Percentiles rank a stretch among this genome's conserved stretches.
These are phyloP conservation scores for Yponomeuta malinellus DNA, from an alignment of 2,888 invertebrate genomes.

Conservation along the genomic window DNA sequence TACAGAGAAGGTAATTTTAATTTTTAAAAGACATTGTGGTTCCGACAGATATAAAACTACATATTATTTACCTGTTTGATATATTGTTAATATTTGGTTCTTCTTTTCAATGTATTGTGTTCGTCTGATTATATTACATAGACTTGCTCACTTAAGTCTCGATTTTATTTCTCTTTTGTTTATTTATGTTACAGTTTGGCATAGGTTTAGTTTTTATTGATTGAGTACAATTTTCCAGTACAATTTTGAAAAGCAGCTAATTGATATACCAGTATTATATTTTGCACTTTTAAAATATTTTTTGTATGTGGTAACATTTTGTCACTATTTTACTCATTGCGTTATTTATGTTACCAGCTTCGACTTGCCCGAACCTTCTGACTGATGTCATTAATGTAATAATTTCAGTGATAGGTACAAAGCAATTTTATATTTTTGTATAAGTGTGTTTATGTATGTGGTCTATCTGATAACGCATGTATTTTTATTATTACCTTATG, in stretches of 20 bases:
- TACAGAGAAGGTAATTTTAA: neutral
- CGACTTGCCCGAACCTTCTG: slow-evolving; percentile 15
- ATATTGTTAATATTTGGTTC: neutral
- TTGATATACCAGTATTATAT: neutral
- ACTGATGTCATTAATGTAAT: slow-evolving; percentile 15
- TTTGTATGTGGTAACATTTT: neutral
- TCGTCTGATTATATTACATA: too few relatives aligned
- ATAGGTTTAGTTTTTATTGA: neutral
- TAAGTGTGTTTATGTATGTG: slow-evolving; percentile 21
- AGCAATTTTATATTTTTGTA: slow-evolving; percentile 13
- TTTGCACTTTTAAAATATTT: neutral
- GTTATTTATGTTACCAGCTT: slow-evolving; percentile 15
- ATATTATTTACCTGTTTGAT: neutral
- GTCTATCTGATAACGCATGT: slow-evolving; percentile 8
- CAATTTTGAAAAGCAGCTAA: neutral
- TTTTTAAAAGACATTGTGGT: neutral
- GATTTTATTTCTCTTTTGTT: neutral
- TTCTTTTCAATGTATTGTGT: too few relatives aligned
- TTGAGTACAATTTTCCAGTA: neutral
- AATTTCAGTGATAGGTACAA: slow-evolving; percentile 24
- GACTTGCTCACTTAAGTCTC: too few relatives aligned
- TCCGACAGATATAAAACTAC: neutral
- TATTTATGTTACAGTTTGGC: neutral
- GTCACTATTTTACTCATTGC: neutral
- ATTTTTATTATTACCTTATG: slow-evolving; percentile 13